These are phyloP conservation scores for Pantherophis guttatus DNA, from an alignment of 2,113 vertebrate species.

Conservation along the genomic window DNA sequence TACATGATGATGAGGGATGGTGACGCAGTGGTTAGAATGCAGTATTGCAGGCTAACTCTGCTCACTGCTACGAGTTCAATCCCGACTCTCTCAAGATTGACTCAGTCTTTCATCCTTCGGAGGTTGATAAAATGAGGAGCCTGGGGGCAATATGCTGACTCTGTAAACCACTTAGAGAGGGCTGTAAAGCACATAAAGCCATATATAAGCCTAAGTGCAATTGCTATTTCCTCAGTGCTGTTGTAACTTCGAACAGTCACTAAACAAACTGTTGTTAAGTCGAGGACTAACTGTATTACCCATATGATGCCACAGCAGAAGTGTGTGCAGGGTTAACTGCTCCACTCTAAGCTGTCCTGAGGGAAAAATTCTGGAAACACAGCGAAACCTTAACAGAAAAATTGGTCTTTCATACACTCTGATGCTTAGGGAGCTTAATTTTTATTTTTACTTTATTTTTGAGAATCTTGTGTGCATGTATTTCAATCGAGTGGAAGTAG, in stretches of 20 bases:
- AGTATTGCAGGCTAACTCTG: background rate
- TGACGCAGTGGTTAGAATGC: background rate
- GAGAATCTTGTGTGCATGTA: conserved; percentile 32
- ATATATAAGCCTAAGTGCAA: background rate
- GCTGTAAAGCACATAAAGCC: background rate
- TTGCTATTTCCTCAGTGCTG: background rate
- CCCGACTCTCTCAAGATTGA: background rate
- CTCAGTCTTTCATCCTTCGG: background rate
- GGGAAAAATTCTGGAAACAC: conserved; percentile 55
- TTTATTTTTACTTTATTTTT: background rate
- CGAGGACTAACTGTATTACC: background rate
- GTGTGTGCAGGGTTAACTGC: conserved; percentile 8
- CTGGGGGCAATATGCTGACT: background rate
- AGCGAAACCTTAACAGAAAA: conserved; percentile 55
- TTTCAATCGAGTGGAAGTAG: conserved; percentile 55
- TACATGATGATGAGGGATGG: background rate
- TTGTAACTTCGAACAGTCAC: background rate
- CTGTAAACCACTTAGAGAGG: background rate
- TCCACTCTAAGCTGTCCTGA: conserved; percentile 19
- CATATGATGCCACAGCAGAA: background rate
- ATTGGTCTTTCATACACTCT: conserved; percentile 61
- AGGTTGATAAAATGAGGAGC: background rate
- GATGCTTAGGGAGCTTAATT: conserved; percentile 51
- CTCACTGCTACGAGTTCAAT: background rate
- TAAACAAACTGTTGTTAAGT: background rate